These are phyloP conservation scores for Eublepharis macularius DNA, from an alignment of 2,113 vertebrate genomes.

Conservation along the genomic window DNA sequence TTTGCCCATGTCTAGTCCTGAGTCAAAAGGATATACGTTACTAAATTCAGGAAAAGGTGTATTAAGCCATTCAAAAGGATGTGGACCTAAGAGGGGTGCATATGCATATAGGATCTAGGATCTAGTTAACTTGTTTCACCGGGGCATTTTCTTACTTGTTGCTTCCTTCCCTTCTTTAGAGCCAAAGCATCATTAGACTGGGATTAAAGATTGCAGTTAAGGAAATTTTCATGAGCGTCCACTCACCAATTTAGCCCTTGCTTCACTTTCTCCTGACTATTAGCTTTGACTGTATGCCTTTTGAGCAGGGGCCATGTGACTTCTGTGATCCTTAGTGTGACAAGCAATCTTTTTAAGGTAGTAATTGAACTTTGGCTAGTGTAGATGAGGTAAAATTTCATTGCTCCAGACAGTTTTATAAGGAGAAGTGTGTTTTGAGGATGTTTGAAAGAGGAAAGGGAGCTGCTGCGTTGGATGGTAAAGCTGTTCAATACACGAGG, in stretches of 20 bases:
- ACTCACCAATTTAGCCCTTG: background rate
- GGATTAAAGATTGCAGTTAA: background rate
- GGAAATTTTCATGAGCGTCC: background rate
- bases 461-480: background rate
- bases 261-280: background rate
- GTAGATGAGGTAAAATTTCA: background rate
- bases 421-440: background rate
- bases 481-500: background rate
- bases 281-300: background rate
- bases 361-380: background rate
- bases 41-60: background rate
- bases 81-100: background rate
- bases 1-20: too few relatives aligned
- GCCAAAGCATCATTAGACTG: background rate
- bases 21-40: background rate
- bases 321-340: background rate
- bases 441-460: background rate
- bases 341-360: background rate
- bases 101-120: background rate
- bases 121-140: background rate
- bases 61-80: background rate
- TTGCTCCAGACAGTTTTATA: background rate
- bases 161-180: background rate
- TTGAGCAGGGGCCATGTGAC: background rate
- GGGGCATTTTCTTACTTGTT: background rate